phyloP scores from a whole-genome alignment of 2,797 vertebrate genomes.

The Intellagama lesueurii region DNA sequence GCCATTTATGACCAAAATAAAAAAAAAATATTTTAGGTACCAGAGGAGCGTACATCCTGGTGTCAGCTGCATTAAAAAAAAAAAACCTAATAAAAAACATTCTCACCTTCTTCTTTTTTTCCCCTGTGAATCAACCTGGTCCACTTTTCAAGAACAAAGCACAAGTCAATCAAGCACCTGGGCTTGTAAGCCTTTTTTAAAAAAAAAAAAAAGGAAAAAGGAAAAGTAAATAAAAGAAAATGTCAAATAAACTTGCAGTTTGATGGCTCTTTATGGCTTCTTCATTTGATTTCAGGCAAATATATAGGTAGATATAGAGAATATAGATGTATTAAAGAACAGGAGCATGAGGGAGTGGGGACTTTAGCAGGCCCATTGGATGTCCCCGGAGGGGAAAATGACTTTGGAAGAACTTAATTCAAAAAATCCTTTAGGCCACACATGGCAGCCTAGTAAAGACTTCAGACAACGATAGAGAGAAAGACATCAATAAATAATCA shows the following conservation, averaged over 20 bases:
- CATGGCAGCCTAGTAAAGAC: constrained; percentile 80
- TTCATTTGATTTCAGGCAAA: constrained; percentile 65
- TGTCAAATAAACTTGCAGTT: constrained; percentile 51
- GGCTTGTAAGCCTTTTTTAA: neutral
- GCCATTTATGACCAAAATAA: no score
- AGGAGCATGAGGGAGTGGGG: neutral
- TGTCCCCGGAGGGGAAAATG: constrained; percentile 78
- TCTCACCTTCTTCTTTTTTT: no score
- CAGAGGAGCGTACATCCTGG: no score
- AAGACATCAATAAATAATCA: constrained; percentile 99
- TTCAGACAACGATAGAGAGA: constrained; percentile 85
- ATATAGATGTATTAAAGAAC: neutral
- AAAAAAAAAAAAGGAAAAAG: neutral
- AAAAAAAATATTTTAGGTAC: no score
- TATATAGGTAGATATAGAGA: constrained; percentile 48
- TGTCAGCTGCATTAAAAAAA: no score
- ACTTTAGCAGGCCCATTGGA: constrained; percentile 65
- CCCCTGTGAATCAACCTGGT: no score
- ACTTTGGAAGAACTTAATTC: constrained; percentile 87
- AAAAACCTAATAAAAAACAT: no score
- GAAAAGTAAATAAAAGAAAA: constrained; percentile 58
- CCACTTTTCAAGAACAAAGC: neutral
- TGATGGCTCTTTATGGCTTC: constrained; percentile 50
- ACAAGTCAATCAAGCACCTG: neutral
- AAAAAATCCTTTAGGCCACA: constrained; percentile 89